Percentiles rank a stretch among this genome's conserved stretches.
Conservation (phyloP, 1,140 invertebrate species). For the Lordiphosa stackelbergi region DNA sequence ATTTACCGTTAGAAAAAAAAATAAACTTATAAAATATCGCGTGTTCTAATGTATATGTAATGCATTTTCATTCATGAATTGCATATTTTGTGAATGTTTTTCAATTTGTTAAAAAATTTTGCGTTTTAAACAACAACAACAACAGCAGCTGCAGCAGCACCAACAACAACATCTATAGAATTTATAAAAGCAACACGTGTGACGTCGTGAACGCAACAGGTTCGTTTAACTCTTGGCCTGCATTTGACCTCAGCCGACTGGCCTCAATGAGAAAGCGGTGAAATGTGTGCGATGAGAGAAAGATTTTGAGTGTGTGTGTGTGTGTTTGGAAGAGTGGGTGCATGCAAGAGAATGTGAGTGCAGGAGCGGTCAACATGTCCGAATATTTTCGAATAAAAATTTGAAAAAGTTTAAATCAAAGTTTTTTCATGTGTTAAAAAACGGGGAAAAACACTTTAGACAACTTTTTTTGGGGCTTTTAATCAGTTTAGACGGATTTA, state of each 20-base stretch:
- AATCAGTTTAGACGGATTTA: no score
- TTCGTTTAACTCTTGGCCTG: constrained; percentile 7
- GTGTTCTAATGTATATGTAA: constrained; percentile 11
- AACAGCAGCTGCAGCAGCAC: constrained; percentile 12
- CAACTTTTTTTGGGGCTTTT: no score
- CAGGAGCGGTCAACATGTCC: not conserved
- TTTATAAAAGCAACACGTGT: constrained; percentile 3
- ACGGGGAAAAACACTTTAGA: no score
- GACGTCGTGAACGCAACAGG: constrained; percentile 10
- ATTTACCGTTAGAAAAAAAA: not conserved
- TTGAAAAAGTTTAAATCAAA: no score
- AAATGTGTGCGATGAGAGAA: constrained; percentile 3
- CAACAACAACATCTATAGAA: constrained; percentile 7
- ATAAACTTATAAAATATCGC: not conserved
- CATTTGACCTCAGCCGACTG: constrained; percentile 2
- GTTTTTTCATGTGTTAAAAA: no score
- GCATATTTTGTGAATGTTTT: constrained; percentile 22
- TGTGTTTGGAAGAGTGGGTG: constrained; percentile 4
- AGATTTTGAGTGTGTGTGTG: not conserved
- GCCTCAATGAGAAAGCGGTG: constrained; percentile 4
- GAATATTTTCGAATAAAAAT: not conserved
- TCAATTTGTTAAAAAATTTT: constrained; percentile 3
- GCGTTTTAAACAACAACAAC: constrained; percentile 12
- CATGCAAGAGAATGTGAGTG: constrained; percentile 1
- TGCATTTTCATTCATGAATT: constrained; percentile 49